Conservation (phyloP, 2,113 vertebrate genomes). For the Apteryx owenii region DNA sequence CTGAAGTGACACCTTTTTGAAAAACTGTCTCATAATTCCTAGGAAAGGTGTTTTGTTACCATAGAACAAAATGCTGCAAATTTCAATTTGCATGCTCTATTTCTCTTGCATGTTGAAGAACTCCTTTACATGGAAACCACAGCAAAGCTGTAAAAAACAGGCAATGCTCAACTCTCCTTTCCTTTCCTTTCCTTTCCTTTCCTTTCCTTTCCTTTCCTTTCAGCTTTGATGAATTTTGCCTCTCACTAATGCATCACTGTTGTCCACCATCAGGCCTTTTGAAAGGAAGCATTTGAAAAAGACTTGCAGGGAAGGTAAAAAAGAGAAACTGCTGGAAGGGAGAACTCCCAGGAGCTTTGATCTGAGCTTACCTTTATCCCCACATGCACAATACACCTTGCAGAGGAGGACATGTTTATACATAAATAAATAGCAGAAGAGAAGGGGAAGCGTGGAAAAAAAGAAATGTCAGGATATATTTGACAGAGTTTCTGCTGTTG, state of each 20-base stretch:
- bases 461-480: background rate
- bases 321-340: background rate
- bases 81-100: background rate
- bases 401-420: constrained; percentile 47
- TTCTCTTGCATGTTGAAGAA: background rate
- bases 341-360: constrained; percentile 46
- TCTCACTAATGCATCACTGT: background rate
- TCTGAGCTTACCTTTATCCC: constrained; percentile 57
- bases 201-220: background rate
- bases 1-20: background rate
- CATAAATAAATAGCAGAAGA: constrained; percentile 65
- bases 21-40: background rate
- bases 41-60: background rate
- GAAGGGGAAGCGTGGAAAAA: background rate
- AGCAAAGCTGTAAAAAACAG: background rate
- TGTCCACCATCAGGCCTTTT: background rate
- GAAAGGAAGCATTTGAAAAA: constrained; percentile 10
- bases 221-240: background rate
- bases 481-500: constrained; percentile 34
- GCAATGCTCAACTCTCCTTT: background rate
- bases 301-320: background rate
- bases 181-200: background rate
- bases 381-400: constrained; percentile 6
- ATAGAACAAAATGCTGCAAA: background rate
- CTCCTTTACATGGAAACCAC: background rate